Conservation (phyloP, 2,888 invertebrate genomes). For the Cyrtodaria siliqua region DNA sequence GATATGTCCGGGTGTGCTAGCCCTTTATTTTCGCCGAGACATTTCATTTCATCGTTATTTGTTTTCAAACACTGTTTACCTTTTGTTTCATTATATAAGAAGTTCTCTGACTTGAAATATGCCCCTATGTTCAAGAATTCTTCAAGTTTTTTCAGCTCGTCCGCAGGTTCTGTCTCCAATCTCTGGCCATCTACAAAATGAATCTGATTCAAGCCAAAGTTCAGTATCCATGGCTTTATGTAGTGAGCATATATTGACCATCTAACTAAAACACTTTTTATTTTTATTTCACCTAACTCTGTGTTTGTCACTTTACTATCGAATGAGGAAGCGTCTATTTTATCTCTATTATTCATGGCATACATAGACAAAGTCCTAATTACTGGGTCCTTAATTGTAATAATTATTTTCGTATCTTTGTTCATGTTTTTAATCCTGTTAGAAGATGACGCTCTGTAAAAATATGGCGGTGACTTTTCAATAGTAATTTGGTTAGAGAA, state of each 20-base stretch:
- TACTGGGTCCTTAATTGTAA: constrained; percentile 2
- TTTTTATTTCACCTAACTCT: too few relatives aligned
- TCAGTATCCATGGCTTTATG: neutral
- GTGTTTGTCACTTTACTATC: neutral
- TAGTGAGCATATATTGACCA: too few relatives aligned
- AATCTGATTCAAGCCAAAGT: neutral
- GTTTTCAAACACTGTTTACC: neutral
- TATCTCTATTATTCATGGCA: neutral
- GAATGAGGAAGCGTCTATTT: neutral
- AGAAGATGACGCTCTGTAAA: neutral
- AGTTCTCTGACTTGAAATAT: neutral
- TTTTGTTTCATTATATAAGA: neutral
- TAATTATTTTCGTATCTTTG: neutral
- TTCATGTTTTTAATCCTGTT: neutral
- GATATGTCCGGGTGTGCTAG: neutral
- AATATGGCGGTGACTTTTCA: constrained; percentile 4
- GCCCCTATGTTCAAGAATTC: neutral
- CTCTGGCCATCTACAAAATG: neutral
- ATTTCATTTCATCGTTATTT: neutral
- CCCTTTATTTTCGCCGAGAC: neutral
- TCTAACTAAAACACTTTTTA: too few relatives aligned
- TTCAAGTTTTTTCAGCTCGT: neutral
- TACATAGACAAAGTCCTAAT: neutral
- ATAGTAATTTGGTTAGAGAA: neutral
- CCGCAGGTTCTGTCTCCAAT: neutral